Evolutionary conservation across 2,113 vertebrate species (phyloP).

Genomic region (Clarias macrocephalus): DNA sequence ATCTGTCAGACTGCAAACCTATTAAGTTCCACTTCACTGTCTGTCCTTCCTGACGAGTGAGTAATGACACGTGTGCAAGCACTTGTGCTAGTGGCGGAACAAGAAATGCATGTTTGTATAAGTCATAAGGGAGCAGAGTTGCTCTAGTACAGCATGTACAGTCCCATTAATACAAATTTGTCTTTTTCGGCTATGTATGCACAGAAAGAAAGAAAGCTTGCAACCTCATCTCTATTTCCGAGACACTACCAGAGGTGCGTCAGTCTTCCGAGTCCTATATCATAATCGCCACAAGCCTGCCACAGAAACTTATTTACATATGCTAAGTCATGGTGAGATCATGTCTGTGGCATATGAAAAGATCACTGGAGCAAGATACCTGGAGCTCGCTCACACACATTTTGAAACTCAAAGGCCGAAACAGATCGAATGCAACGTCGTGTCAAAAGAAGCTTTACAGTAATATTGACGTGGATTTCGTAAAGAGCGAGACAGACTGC

Average conservation of each 20-base stretch:
- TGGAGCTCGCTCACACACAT: background rate
- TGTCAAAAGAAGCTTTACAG: background rate
- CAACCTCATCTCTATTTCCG: background rate
- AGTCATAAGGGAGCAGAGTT: background rate
- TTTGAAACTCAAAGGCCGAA: background rate
- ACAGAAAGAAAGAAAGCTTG: background rate
- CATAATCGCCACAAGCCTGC: background rate
- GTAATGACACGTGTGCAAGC: background rate
- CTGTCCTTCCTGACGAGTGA: background rate
- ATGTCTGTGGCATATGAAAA: background rate
- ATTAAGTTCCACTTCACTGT: background rate
- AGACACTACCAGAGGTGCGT: background rate
- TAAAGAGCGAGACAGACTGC: background rate
- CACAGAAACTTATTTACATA: constrained; percentile 3
- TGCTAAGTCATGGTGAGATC: background rate
- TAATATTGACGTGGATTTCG: background rate
- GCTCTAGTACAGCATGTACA: background rate
- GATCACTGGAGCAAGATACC: background rate
- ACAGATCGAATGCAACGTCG: background rate
- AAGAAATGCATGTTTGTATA: constrained; percentile 4
- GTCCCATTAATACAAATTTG: background rate
- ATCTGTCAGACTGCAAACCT: background rate
- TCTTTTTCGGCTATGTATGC: background rate
- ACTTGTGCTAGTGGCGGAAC: constrained; percentile 1
- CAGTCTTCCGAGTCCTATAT: background rate